Percentiles rank a stretch among this genome's conserved stretches.
Evolutionary conservation across 2,888 invertebrate genomes (phyloP).

Genomic region (Papilio elwesi): DNA sequence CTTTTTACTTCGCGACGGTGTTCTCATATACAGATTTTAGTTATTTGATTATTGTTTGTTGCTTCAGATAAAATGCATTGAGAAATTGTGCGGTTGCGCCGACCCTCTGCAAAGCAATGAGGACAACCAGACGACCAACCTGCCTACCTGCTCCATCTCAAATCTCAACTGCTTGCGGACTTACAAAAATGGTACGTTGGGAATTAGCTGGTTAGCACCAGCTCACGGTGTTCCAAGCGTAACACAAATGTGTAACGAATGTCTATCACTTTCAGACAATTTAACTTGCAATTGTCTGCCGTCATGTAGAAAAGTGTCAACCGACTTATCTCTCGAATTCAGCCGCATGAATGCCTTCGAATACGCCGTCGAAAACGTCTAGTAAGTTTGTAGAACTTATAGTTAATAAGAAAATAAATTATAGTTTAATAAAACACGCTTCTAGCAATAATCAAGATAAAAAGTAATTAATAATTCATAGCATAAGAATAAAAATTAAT

Average conservation of each 20-base stretch:
- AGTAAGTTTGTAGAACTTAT: slow-evolving; percentile 57
- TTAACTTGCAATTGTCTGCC: slow-evolving; percentile 62
- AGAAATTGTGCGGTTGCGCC: slow-evolving; percentile 64
- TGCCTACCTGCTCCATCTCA: slow-evolving; percentile 55
- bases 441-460: too few relatives aligned
- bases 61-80: slow-evolving; percentile 63
- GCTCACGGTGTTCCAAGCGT: too few relatives aligned
- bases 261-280: slow-evolving; percentile 52
- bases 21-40: neutral
- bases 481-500: too few relatives aligned
- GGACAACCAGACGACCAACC: slow-evolving; percentile 13
- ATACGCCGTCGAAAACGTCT: slow-evolving; percentile 61
- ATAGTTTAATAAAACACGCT: too few relatives aligned
- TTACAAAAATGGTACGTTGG: slow-evolving; percentile 42
- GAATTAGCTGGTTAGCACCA: too few relatives aligned
- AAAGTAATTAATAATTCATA: too few relatives aligned
- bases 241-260: too few relatives aligned
- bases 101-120: slow-evolving; percentile 54
- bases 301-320: slow-evolving; percentile 61
- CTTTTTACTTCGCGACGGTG: neutral
- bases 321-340: slow-evolving; percentile 54
- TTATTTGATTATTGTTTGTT: neutral
- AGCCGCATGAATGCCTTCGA: slow-evolving; percentile 52
- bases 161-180: slow-evolving; percentile 50
- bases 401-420: too few relatives aligned